phyloP scores from a whole-genome alignment of 2,797 vertebrate species.

The Podargus strigoides region DNA sequence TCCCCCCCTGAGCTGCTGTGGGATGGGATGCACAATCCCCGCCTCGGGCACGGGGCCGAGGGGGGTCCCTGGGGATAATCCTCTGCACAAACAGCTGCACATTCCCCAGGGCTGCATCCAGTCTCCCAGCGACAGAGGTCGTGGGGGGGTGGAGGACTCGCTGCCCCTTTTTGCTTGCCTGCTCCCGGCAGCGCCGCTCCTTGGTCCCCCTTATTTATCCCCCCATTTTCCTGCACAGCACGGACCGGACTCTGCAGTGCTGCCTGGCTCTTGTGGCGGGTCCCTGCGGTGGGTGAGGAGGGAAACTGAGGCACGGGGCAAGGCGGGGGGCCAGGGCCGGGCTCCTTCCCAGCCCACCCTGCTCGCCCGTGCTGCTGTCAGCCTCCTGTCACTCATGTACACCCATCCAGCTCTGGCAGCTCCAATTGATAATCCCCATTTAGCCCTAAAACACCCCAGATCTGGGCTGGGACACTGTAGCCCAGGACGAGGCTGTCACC shows the following conservation, averaged over 20 bases:
- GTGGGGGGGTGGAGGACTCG: rapidly evolving
- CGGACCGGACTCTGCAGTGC: rapidly evolving
- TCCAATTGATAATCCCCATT: not conserved
- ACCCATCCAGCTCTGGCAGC: not conserved
- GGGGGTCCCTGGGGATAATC: not conserved
- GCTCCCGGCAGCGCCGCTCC: not conserved
- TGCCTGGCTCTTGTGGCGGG: rapidly evolving
- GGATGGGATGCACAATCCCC: not conserved
- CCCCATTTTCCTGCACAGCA: not conserved
- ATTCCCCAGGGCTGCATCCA: not conserved
- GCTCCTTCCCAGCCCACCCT: not conserved
- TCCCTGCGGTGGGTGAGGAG: not conserved
- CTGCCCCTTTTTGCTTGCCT: not conserved
- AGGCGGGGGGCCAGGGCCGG: rapidly evolving
- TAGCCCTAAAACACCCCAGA: not conserved
- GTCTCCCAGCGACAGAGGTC: not conserved
- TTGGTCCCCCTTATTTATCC: rapidly evolving
- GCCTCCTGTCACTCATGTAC: not conserved
- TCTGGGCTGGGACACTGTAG: not conserved
- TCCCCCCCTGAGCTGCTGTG: rapidly evolving
- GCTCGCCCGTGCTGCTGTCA: not conserved
- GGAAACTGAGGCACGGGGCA: not conserved
- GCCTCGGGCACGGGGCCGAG: rapidly evolving
- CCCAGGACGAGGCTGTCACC: not conserved
- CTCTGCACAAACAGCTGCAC: not conserved